Evolutionary conservation across 1,140 invertebrate species (phyloP), one percentile per base, ranked within the genome.

Genomic region (Oscheius sp.): DNA sequence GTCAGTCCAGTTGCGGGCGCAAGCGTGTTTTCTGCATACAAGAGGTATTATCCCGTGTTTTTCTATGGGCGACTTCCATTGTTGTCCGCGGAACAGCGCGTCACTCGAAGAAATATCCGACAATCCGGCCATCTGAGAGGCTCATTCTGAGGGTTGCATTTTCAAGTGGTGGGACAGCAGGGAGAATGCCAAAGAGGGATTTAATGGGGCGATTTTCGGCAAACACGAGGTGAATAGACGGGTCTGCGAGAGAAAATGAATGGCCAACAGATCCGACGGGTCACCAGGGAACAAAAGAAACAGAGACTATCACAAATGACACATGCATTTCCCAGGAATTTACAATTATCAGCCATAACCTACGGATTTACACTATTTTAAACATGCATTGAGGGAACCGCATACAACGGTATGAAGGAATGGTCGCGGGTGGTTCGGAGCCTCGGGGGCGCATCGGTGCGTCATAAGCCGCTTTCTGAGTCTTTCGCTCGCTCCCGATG

Each of bases 1-100:
- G 49, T 55, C 49, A 55, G 7, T 55, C 49, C 49, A 55, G 7
- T 55, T 26, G 49, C 49, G 49, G 15, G n/a, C 38, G 7, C 38
- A 26, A 23, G 23, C 7, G 49, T 7, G 49, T 55, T 55, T 55
- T 55, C 7, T 20, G 49, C 49, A 23, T 55, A 55, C 49, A 55
- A 7, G 49, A 55, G 49, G 49, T 55, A 55, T 55, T 55, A 55
- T 55, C 49, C 49, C 23, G 23, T 55, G 49, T 55, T 55, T 55
- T 55, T 23, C 49, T 23, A 55, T 7, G 4, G 49, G 23, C 49
- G 23, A 55, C 49, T 23, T 55, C 49, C 28, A 55, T 55, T 55
- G 23, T 55, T 55, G 23, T 23, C n/a, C 38, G 4, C 49, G 7
- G 7, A 20, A 15, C 15, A 26, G 28, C 7, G 23, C 49, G n/a